Evolutionary conservation across 1,140 invertebrate genomes (phyloP), one percentile per base, ranked within the genome.

Genomic region (Hylaeus volcanicus): DNA sequence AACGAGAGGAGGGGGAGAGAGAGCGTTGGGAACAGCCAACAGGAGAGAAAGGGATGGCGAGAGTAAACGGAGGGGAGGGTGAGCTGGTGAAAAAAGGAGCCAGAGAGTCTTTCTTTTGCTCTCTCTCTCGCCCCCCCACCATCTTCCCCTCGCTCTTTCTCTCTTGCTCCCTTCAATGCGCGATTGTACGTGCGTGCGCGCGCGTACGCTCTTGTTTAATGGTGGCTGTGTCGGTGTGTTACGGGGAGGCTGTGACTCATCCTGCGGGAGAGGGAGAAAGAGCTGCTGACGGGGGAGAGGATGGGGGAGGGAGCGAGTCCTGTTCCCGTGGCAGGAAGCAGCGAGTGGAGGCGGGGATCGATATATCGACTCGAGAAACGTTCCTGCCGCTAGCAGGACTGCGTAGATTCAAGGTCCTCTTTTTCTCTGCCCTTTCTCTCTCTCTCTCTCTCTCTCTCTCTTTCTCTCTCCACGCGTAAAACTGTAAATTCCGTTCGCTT

Each of bases 241-340:
- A 81, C 83, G 92, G 92, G 91, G 93, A 93, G 86, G 92, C 92
- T 93, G 93, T 93, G 93, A 93, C 91, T 93, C 92, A 93, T 93
- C 93, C 92, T 93, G 89, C 83, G 90, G 89, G 91, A 92, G 69
- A 43, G 8, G 48, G 48, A 48, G 53, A 63, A 11, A 61, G 70
- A 71, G 68, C 11, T 12, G 66, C 48, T 5, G 15, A 43, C 37
- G 53, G 69, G 15, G 48, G 66, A 64, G 72, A 48, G 56, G 89
- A 82, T 78, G 88, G 88, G 89, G 88, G 90, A 91, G 91, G 88
- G 90, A 89, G 88, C 89, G 89, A 88, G 86, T 91, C 89, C 91
- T 93, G 92, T 92, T 92, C 89, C 92, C 91, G 92, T 89, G 89
- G 92, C 92, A 93, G 92, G 92, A 93, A 93, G 90, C 91, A 88